Percentiles rank a stretch among this genome's conserved stretches.
Conservation (phyloP, 2,797 vertebrate species). For the Smutsia gigantea region DNA sequence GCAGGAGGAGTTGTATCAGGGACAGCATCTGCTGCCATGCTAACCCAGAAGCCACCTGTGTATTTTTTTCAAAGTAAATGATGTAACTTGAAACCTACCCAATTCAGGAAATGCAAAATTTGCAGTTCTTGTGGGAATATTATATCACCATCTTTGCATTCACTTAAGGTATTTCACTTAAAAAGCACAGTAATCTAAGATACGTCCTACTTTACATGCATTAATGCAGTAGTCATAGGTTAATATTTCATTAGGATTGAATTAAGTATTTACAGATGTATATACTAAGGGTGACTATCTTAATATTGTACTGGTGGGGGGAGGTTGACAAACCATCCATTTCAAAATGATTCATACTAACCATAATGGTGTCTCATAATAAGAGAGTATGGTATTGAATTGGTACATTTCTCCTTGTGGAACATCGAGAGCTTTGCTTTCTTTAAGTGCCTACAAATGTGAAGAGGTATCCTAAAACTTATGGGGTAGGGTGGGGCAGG, state of each 20-base stretch:
- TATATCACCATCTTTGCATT: constrained; percentile 65
- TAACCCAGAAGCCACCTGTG: constrained; percentile 1
- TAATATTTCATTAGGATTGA: constrained; percentile 66
- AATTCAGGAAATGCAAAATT: constrained; percentile 73
- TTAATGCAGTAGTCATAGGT: constrained; percentile 60
- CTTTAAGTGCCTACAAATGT: neutral
- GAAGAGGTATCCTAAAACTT: neutral
- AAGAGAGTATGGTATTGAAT: neutral
- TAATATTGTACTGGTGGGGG: neutral
- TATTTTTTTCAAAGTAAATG: constrained; percentile 23
- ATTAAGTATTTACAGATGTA: constrained; percentile 57
- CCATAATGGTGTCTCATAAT: neutral
- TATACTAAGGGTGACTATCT: neutral
- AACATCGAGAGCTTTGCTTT: neutral
- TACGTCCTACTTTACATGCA: constrained; percentile 51
- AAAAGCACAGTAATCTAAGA: constrained; percentile 46
- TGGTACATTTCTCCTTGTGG: neutral
- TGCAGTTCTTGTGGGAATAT: constrained; percentile 71
- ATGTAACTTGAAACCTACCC: constrained; percentile 67
- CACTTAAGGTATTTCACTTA: constrained; percentile 65
- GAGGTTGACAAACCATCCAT: neutral
- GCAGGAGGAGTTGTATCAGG: neutral
- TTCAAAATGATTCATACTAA: constrained; percentile 23
- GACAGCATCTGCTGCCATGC: neutral
- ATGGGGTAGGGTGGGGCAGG: neutral